Evolutionary conservation across 2,113 vertebrate genomes (phyloP), one percentile per base, ranked within the genome.

Genomic region (Parotia lawesii): DNA sequence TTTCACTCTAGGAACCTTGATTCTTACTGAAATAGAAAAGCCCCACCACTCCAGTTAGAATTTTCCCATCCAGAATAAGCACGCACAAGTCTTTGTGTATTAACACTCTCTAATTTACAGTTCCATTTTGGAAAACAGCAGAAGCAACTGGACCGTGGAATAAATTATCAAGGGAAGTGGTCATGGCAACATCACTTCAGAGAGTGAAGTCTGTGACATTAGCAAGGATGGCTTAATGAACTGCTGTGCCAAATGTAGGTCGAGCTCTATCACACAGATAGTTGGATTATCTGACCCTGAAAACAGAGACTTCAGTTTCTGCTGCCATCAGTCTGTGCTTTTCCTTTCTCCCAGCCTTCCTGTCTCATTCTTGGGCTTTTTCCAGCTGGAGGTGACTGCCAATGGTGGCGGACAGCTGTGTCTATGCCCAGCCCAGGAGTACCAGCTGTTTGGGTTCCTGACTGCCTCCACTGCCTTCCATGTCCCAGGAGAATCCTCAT

Each of bases 151-250:
- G 95, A 94, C 94, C 42, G 2, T 89, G 80, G 93, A 91, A 85
- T 94, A 96, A 96, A 94, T 92, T 94, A 92, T 67, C 94, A 94
- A 94, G 96, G 94, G 96, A 96, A 96, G 94, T 94, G 96, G 93
- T 94, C 95, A 96, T 96, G 95, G 95, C 94, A 96, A 92, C 94
- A 82, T 85, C 87, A 65, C 89, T 94, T 93, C 87, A 78, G 89
- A 96, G 81, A 87, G 19, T 79, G 83, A 93, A 94, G 48, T 60
- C 86, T 86, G 85, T 86, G 91, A 89, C 91, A 91, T 95, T 92
- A 96, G 62, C 66, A 78, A 76, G 20, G 45, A 75, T 84, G 57
- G 42, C 71, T 95, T 94, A 96, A 94, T 70, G 80, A 96, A 92
- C 73, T 85, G 57, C 80, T 78, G 61, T 33, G 74, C 89, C 80